phyloP scores from a whole-genome alignment of 2,888 invertebrate species.

The Archaeoteleia sp. region DNA sequence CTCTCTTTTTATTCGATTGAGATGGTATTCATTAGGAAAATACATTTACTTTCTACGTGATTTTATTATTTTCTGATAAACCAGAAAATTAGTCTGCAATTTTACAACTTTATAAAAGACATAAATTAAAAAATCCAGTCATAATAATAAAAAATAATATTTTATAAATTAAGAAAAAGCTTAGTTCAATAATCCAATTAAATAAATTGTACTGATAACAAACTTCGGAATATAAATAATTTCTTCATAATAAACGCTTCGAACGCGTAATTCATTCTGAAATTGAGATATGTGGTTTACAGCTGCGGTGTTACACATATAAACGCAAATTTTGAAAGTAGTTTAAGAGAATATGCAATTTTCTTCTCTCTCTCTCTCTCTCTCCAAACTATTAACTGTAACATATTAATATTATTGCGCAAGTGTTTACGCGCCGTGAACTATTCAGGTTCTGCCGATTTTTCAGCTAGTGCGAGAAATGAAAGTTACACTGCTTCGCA shows the following conservation, averaged over 20 bases:
- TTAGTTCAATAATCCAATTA: too few species aligned
- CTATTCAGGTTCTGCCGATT: constrained; percentile 46
- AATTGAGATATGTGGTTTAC: too few species aligned
- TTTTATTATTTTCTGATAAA: neutral
- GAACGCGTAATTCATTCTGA: too few species aligned
- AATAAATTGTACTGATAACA: neutral
- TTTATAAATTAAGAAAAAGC: too few species aligned
- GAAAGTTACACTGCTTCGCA: constrained; percentile 39
- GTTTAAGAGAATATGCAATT: constrained; percentile 22
- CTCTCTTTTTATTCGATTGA: constrained; percentile 11
- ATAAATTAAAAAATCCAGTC: neutral
- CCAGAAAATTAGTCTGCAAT: constrained; percentile 13
- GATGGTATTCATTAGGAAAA: constrained; percentile 2
- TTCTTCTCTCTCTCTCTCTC: too few species aligned
- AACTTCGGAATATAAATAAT: too few species aligned
- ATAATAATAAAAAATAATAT: too few species aligned
- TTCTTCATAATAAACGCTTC: too few species aligned
- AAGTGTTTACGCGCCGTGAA: constrained; percentile 43
- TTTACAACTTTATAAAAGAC: neutral
- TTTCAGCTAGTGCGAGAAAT: constrained; percentile 40
- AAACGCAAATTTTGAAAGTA: constrained; percentile 43
- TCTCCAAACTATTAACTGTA: constrained; percentile 40
- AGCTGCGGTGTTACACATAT: constrained; percentile 21
- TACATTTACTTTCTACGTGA: neutral
- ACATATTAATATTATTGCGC: constrained; percentile 42